Evolutionary conservation across 2,113 vertebrate species (phyloP), one percentile per base, ranked within the genome.

Genomic region (Rhinoderma darwinii): DNA sequence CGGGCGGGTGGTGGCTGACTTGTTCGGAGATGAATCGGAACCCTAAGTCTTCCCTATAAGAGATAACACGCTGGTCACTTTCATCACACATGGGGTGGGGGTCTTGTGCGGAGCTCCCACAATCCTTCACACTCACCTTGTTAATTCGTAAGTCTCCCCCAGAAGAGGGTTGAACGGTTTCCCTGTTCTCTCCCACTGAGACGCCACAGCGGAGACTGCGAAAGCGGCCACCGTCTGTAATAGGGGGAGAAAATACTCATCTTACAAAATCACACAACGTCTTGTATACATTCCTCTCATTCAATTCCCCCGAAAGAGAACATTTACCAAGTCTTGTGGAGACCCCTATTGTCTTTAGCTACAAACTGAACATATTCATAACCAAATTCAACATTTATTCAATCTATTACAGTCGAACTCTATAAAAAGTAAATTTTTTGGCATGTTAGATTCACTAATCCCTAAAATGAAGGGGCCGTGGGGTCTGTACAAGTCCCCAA

Each of bases 141-240:
- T 91, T 82, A 99, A 92, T 89, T 99, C 98, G 85, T 96, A 99
- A 0, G 98, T 99, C 91, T 99, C 98, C 88, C 98, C 98, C 89
- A 99, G 89, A 47, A 99, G 94, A 0, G 98, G 98, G 88, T 99
- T 99, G 92, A 99, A 99, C 1, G 98, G 98, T 90, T 99, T 99
- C 93, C 98, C 98, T 89, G 98, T 99, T 93, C 98, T 94, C 90
- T 99, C 98, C 98, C 97, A 99, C 90, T 99, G 97, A 90, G 98
- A 98, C 50, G 98, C 98, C 86, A 99, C 98, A 41, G 98, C 95
- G 2, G 97, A 99, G 80, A 99, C 97, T 0, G 97, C 97, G 81
- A 99, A 99, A 14, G 98, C 97, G 86, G 98, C 98, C 51, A 99
- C 96, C 80, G 95, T 91, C 98, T 99, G 89, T 3, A 66, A n/a